These are phyloP conservation scores for Diplosoma virens DNA, from an alignment of 23 tunicate species.

Conservation along the genomic window DNA sequence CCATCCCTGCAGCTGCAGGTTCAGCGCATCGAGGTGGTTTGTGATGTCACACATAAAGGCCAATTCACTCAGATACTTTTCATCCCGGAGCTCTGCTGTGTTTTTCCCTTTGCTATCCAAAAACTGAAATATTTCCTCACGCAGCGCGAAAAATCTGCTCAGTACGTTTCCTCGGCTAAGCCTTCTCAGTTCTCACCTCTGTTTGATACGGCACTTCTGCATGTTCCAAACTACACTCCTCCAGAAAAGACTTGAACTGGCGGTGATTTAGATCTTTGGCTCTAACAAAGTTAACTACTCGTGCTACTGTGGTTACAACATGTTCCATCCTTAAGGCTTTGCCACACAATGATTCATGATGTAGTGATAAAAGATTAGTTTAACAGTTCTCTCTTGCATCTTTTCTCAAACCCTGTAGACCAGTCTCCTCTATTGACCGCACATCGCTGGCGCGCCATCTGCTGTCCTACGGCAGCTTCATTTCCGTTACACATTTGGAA, in stretches of 20 bases:
- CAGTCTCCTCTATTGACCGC: background rate
- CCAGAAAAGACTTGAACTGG: conserved; percentile 23
- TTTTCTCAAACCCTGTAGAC: background rate
- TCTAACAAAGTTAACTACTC: background rate
- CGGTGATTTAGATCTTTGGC: conserved; percentile 23
- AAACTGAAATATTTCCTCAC: conserved; percentile 16
- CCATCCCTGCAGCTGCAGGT: conserved; percentile 28
- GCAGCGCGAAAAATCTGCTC: conserved; percentile 20
- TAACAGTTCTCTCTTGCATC: no score
- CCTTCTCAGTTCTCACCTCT: conserved; percentile 21
- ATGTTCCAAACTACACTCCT: background rate
- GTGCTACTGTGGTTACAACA: background rate
- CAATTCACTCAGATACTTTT: conserved; percentile 13
- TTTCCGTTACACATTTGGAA: background rate
- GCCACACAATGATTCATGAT: background rate
- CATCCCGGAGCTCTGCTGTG: conserved; percentile 3
- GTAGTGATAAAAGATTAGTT: no score
- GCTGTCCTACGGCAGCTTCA: background rate
- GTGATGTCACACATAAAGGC: conserved; percentile 30
- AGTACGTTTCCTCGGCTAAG: conserved; percentile 39
- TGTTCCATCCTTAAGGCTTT: background rate
- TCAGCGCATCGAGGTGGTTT: conserved; percentile 4
- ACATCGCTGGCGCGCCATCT: background rate
- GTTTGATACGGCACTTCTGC: conserved; percentile 31
- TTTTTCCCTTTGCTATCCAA: conserved; percentile 2